These are phyloP conservation scores for Mantis religiosa DNA, from an alignment of 2,888 invertebrate genomes.

Conservation along the genomic window DNA sequence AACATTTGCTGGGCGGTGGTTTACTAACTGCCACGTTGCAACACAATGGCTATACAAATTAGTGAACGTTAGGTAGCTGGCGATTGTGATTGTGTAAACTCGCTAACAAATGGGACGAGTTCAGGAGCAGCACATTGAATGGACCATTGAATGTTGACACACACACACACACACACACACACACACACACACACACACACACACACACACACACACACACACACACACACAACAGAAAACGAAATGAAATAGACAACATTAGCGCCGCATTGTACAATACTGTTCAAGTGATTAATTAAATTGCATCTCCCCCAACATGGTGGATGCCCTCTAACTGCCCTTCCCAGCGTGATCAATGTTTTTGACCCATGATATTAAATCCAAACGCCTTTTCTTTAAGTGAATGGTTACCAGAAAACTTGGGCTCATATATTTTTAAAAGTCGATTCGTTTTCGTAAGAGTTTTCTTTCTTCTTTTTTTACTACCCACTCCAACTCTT, in stretches of 20 bases:
- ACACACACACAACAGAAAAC: neutral
- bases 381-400: constrained; percentile 4
- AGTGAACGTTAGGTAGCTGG: neutral
- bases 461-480: neutral
- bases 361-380: neutral
- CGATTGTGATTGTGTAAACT: neutral
- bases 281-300: neutral
- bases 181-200: neutral
- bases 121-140: neutral
- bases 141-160: neutral
- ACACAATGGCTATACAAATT: neutral
- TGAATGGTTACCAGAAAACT: constrained; percentile 7
- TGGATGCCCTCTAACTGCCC: neutral
- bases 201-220: neutral
- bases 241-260: neutral
- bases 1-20: neutral
- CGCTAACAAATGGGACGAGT: neutral
- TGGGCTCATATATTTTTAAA: constrained; percentile 19
- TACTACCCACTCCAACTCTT: neutral
- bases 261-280: neutral
- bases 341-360: neutral
- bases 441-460: constrained; percentile 18
- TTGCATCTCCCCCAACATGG: neutral
- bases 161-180: neutral
- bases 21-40: neutral